Evolutionary conservation across 2,888 invertebrate species (phyloP).

Genomic region (Drosophila macrospina): DNA sequence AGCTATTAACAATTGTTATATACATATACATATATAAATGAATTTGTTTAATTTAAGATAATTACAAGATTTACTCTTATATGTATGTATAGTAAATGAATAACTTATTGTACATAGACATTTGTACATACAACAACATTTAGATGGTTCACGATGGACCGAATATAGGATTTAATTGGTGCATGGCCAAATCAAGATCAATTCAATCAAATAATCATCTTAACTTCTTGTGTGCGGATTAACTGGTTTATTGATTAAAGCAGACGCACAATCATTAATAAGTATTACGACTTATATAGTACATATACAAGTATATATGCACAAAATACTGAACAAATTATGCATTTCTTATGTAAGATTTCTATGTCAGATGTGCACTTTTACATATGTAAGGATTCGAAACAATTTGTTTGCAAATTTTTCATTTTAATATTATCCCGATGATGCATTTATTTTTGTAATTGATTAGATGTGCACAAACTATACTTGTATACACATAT

Average conservation of each 20-base stretch:
- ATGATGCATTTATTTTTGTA: conserved; percentile 10
- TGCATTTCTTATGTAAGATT: conserved; percentile 23
- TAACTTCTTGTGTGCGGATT: conserved; percentile 11
- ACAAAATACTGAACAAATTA: conserved; percentile 20
- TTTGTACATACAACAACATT: conserved; percentile 25
- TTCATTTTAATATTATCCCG: background rate
- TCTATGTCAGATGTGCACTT: conserved; percentile 29
- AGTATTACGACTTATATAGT: conserved; percentile 14
- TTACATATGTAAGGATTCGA: conserved; percentile 25
- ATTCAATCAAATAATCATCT: conserved; percentile 20
- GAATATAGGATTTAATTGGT: conserved; percentile 14
- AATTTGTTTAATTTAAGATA: conserved; percentile 49
- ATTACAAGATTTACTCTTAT: conserved; percentile 13
- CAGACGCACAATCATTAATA: conserved; percentile 10
- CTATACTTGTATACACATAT: conserved; percentile 19
- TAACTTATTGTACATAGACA: conserved; percentile 18
- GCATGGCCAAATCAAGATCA: conserved; percentile 8
- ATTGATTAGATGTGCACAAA: conserved; percentile 26
- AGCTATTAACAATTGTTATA: conserved; percentile 86
- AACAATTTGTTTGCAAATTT: background rate
- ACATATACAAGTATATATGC: conserved; percentile 14
- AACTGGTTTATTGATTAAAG: conserved; percentile 20
- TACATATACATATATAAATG: conserved; percentile 41
- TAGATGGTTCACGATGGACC: conserved; percentile 15
- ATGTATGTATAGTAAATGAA: conserved; percentile 18